These are phyloP conservation scores for Serinus canaria DNA, from an alignment of 2,113 vertebrate species.

Conservation along the genomic window DNA sequence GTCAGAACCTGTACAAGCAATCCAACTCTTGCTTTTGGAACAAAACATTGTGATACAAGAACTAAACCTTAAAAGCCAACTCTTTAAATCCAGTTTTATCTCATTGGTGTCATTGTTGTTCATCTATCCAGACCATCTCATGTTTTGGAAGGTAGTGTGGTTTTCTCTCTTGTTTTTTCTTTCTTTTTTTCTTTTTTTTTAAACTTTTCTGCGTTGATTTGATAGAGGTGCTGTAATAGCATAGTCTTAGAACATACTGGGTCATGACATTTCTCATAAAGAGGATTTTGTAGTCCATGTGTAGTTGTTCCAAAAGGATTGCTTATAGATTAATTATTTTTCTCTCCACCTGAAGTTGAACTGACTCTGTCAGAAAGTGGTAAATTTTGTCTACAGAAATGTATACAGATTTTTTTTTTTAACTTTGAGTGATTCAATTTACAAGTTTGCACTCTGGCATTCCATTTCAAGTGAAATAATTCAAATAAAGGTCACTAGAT, in stretches of 20 bases:
- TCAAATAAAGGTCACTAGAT: background rate
- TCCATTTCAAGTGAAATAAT: background rate
- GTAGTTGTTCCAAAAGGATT: background rate
- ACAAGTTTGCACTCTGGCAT: background rate
- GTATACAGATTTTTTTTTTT: background rate
- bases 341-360: background rate
- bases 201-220: background rate
- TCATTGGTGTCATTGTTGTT: background rate
- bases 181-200: background rate
- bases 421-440: background rate
- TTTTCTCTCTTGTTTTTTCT: background rate
- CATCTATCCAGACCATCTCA: background rate
- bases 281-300: background rate
- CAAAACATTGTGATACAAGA: background rate
- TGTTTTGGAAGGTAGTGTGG: background rate
- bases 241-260: background rate
- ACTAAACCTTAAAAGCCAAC: background rate
- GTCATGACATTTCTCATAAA: background rate
- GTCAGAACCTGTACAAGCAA: background rate
- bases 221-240: background rate
- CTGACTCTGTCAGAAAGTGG: background rate
- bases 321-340: background rate
- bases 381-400: background rate
- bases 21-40: background rate
- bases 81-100: background rate